phyloP scores from a whole-genome alignment of 1,140 invertebrate species.

The Pseudomyrmex concolor region DNA sequence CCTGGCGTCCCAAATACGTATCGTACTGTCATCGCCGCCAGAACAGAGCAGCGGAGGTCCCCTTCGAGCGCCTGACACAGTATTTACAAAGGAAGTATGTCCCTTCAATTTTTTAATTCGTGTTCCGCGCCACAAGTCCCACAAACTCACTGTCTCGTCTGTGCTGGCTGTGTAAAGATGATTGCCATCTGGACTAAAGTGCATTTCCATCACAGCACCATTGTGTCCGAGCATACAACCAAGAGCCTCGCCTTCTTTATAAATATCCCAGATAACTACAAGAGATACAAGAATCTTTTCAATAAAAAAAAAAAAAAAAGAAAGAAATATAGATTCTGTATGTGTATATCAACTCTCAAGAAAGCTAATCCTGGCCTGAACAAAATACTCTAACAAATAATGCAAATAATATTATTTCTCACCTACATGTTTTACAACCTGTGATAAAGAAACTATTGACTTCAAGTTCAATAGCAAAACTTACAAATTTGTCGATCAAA shows the following conservation, averaged over 20 bases:
- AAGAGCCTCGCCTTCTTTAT: constrained; percentile 99
- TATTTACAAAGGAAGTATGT: constrained; percentile 96
- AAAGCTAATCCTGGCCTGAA: too few relatives aligned
- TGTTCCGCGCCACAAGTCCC: constrained; percentile 95
- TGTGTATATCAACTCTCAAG: neutral
- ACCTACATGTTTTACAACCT: too few relatives aligned
- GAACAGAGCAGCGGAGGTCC: constrained; percentile 96
- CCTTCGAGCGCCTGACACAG: constrained; percentile 91
- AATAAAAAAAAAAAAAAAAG: constrained; percentile 7
- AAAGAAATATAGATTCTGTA: neutral
- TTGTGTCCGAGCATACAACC: constrained; percentile 96
- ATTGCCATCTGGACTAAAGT: constrained; percentile 97
- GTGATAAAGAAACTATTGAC: too few relatives aligned
- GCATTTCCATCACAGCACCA: constrained; percentile 98
- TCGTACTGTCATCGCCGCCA: constrained; percentile 97
- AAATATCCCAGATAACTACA: constrained; percentile 98
- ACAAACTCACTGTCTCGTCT: constrained; percentile 97
- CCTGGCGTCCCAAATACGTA: constrained; percentile 95
- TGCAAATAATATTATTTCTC: too few relatives aligned
- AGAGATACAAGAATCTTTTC: constrained; percentile 58
- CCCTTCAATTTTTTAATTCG: constrained; percentile 97
- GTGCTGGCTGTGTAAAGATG: constrained; percentile 96
- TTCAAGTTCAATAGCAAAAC: neutral
- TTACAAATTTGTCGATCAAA: constrained; percentile 98
- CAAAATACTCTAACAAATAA: too few relatives aligned